These are phyloP conservation scores for Neotoxoptera formosana DNA, from an alignment of 1,140 invertebrate genomes.

Conservation along the genomic window DNA sequence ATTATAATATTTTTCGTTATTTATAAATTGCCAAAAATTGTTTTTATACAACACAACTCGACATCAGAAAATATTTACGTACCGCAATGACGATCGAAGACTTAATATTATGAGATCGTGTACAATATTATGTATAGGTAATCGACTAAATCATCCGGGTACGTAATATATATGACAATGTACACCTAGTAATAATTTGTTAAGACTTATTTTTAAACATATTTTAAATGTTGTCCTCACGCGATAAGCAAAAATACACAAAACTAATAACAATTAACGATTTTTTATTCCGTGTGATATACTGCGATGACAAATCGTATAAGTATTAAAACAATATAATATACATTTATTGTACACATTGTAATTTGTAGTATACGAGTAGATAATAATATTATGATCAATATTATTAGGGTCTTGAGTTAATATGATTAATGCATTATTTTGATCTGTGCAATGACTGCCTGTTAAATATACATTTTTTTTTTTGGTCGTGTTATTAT, in stretches of 20 bases:
- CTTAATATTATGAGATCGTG: background rate
- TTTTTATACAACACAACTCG: background rate
- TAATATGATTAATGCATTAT: background rate
- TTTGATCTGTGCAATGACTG: background rate
- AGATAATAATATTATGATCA: too few relatives aligned
- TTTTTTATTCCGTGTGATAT: too few relatives aligned
- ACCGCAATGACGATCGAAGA: background rate
- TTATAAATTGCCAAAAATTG: background rate
- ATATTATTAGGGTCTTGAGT: too few relatives aligned
- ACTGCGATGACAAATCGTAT: background rate
- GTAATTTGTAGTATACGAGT: too few relatives aligned
- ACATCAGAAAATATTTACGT: background rate
- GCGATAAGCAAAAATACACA: too few relatives aligned
- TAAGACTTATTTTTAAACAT: background rate
- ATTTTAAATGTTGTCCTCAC: too few relatives aligned
- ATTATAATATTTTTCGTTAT: background rate
- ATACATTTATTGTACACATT: too few relatives aligned
- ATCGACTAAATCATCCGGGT: background rate
- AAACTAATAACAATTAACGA: too few relatives aligned
- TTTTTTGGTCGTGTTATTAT: background rate
- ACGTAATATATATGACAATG: background rate
- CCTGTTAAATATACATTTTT: background rate
- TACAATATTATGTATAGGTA: background rate
- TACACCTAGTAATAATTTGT: background rate
- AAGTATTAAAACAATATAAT: too few relatives aligned